A percentile compares a stretch with the other conserved stretches of the same genome.
These are phyloP conservation scores for Drosophila sucinea DNA, from an alignment of 1,140 invertebrate genomes.

Conservation along the genomic window DNA sequence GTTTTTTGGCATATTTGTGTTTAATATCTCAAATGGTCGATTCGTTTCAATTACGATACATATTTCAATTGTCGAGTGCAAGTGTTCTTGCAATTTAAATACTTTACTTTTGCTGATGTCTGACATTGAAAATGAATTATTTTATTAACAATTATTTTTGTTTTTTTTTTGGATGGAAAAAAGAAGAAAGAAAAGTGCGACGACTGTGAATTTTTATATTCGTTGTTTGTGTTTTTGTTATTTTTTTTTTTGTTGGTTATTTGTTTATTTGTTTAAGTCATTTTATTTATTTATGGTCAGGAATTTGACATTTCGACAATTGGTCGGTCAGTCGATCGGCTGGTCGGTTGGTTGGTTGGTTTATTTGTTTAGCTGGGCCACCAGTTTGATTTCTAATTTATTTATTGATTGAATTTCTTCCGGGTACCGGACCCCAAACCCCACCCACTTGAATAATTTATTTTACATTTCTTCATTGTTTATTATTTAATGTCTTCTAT, in stretches of 20 bases:
- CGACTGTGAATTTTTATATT: slow-evolving; percentile 33
- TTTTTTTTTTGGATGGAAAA: background rate
- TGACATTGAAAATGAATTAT: slow-evolving; percentile 67
- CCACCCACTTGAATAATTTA: slow-evolving; percentile 28
- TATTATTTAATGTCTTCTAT: slow-evolving; percentile 23
- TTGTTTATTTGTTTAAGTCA: slow-evolving; percentile 40
- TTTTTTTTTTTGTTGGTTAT: background rate
- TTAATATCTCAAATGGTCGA: slow-evolving; percentile 67
- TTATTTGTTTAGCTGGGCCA: slow-evolving; percentile 14
- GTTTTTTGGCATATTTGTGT: slow-evolving; percentile 70
- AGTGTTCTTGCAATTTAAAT: slow-evolving; percentile 52
- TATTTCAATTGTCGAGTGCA: slow-evolving; percentile 65
- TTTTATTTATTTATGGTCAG: slow-evolving; percentile 54
- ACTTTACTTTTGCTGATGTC: slow-evolving; percentile 24
- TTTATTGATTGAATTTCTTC: slow-evolving; percentile 51
- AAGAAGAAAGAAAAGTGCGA: slow-evolving; percentile 21
- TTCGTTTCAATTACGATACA: slow-evolving; percentile 64
- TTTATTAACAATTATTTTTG: slow-evolving; percentile 49
- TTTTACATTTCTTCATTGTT: slow-evolving; percentile 29
- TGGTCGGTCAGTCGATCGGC: slow-evolving; percentile 42
- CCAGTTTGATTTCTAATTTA: slow-evolving; percentile 53
- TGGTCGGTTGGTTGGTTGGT: background rate
- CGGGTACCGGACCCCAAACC: slow-evolving; percentile 41
- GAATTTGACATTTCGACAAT: slow-evolving; percentile 75
- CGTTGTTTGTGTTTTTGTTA: background rate